Conservation (phyloP, 2,888 invertebrate species). For the Tortricodes alternella region DNA sequence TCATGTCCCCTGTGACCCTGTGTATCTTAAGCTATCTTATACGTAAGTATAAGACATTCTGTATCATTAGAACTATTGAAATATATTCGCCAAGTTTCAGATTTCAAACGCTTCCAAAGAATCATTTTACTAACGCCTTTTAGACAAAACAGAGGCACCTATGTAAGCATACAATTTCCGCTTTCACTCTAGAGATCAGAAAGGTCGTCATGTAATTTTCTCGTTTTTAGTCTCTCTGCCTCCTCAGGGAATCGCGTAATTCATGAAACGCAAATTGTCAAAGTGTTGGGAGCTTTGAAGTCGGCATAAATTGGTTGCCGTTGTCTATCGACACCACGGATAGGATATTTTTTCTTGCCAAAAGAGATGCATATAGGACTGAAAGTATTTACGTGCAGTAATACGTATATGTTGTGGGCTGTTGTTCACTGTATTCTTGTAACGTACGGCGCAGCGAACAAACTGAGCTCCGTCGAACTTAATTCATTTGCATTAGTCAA, state of each 20-base stretch:
- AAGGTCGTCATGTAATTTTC: constrained; percentile 39
- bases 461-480: not conserved
- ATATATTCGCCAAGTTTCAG: constrained; percentile 1
- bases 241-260: constrained; percentile 35
- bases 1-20: no score
- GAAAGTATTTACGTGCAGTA: not conserved
- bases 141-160: constrained; percentile 14
- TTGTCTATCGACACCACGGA: constrained; percentile 32
- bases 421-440: not conserved
- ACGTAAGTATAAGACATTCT: not conserved
- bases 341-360: constrained; percentile 12
- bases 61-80: no score
- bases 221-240: constrained; percentile 34
- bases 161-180: constrained; percentile 19
- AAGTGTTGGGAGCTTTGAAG: constrained; percentile 46
- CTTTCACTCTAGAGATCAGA: constrained; percentile 26
- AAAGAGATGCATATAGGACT: not conserved
- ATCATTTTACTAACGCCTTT: constrained; percentile 7
- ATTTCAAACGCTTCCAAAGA: constrained; percentile 1
- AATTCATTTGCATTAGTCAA: not conserved
- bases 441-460: not conserved
- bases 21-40: no score
- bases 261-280: constrained; percentile 48
- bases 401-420: not conserved
- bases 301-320: constrained; percentile 39